A percentile compares a stretch with the other conserved stretches of the same genome.
phyloP scores from a whole-genome alignment of 2,113 vertebrate species.

The Thryonomys swinderianus region DNA sequence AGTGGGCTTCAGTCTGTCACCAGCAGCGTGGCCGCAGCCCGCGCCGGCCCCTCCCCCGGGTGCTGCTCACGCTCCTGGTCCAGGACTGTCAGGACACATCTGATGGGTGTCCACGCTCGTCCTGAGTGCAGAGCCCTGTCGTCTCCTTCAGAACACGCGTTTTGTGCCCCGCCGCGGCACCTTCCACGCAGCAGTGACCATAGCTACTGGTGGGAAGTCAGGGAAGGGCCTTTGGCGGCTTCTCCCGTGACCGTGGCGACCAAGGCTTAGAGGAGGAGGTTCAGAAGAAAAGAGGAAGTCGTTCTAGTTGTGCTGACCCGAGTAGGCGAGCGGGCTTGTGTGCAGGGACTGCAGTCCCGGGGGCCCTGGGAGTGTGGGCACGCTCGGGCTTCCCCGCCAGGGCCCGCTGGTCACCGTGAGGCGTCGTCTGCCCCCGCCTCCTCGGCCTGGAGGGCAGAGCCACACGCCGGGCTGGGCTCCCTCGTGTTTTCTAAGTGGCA shows the following conservation, averaged over 20 bases:
- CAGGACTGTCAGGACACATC: conserved; percentile 17
- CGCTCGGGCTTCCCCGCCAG: no score
- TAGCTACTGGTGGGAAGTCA: conserved; percentile 59
- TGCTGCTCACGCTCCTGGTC: conserved; percentile 48
- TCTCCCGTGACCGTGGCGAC: conserved; percentile 57
- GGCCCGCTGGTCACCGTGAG: no score
- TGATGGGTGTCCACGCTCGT: background rate
- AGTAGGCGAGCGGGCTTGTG: conserved; percentile 37
- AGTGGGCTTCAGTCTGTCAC: no score
- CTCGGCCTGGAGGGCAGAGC: no score
- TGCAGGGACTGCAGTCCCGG: conserved; percentile 50
- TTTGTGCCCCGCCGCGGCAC: conserved; percentile 54
- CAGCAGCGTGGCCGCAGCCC: no score
- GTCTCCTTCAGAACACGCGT: background rate
- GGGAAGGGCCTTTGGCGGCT: conserved; percentile 68
- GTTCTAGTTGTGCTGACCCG: conserved; percentile 65
- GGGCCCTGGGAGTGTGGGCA: background rate
- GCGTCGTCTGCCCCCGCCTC: no score
- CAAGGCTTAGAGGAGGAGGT: conserved; percentile 58
- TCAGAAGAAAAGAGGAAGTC: conserved; percentile 56
- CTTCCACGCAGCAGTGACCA: conserved; percentile 49
- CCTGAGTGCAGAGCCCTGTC: conserved; percentile 60
- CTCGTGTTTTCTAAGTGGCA: background rate
- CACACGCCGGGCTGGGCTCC: no score
- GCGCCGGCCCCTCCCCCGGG: background rate